phyloP scores from a whole-genome alignment of 2,888 invertebrate genomes.

The Isoperla grammatica region DNA sequence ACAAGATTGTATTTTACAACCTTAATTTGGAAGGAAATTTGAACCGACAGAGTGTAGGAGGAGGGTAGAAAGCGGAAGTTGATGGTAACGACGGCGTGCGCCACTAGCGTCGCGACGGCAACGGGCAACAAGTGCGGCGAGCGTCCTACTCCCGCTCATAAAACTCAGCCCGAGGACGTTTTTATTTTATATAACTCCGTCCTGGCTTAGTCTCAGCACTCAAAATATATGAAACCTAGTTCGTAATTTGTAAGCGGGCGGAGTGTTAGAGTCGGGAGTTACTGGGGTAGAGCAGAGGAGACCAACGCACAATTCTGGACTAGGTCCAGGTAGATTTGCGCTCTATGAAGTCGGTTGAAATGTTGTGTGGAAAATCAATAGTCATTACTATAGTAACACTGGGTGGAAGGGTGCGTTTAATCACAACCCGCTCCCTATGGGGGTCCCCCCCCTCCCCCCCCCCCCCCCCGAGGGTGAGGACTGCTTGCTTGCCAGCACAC shows the following conservation, averaged over 20 bases:
- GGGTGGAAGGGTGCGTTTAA: background rate
- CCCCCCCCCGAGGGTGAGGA: too few relatives aligned
- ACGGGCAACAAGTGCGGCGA: background rate
- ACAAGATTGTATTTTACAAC: too few relatives aligned
- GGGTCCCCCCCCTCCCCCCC: background rate
- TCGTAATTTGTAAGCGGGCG: background rate
- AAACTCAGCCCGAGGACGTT: background rate
- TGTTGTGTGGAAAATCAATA: constrained; percentile 23
- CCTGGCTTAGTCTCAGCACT: background rate
- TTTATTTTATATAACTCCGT: background rate
- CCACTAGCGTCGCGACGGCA: background rate
- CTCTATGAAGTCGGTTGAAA: constrained; percentile 6
- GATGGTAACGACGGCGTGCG: background rate
- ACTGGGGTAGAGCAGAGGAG: background rate
- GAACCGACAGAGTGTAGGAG: too few relatives aligned
- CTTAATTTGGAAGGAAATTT: too few relatives aligned
- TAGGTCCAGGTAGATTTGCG: constrained; percentile 11
- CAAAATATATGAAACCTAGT: constrained; percentile 1
- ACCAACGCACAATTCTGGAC: constrained; percentile 10
- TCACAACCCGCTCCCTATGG: background rate
- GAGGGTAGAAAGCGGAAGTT: too few relatives aligned
- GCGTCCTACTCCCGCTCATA: background rate
- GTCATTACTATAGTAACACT: constrained; percentile 21
- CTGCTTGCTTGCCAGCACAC: too few relatives aligned
- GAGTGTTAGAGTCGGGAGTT: background rate